Evolutionary conservation across 2,888 invertebrate species (phyloP).

Genomic region (Xylocampa areola): DNA sequence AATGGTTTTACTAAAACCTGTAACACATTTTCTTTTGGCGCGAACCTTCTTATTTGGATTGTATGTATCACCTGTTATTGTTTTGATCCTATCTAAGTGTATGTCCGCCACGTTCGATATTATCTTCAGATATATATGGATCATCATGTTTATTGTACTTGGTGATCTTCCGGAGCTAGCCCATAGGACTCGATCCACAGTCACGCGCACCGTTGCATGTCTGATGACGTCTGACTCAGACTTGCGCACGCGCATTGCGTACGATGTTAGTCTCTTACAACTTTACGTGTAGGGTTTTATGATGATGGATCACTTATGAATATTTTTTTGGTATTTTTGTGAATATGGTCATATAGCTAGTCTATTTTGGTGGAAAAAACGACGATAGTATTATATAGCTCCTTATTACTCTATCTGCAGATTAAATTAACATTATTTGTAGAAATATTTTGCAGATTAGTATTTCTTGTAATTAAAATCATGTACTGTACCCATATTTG

Average conservation of each 20-base stretch:
- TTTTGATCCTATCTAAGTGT: slow-evolving; percentile 24
- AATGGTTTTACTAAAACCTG: neutral
- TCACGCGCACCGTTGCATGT: slow-evolving; percentile 62
- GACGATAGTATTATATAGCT: too few species aligned
- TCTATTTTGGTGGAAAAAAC: neutral
- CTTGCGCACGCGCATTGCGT: slow-evolving; percentile 57
- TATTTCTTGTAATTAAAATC: neutral
- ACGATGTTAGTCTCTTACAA: slow-evolving; percentile 35
- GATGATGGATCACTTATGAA: slow-evolving; percentile 10
- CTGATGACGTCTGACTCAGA: slow-evolving; percentile 66
- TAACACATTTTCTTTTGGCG: neutral
- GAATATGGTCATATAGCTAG: neutral
- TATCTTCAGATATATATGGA: slow-evolving; percentile 41
- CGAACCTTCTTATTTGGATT: neutral
- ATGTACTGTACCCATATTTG: too few species aligned
- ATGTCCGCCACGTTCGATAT: slow-evolving; percentile 34
- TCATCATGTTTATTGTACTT: slow-evolving; percentile 46
- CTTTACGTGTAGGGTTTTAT: slow-evolving; percentile 41
- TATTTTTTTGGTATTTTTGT: slow-evolving; percentile 6
- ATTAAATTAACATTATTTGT: too few species aligned
- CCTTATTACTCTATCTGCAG: too few species aligned
- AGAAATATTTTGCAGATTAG: too few species aligned
- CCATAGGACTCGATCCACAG: slow-evolving; percentile 36
- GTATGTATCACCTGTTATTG: slow-evolving; percentile 33
- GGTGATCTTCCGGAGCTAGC: slow-evolving; percentile 58